Conservation (phyloP, 2,797 vertebrate species). For the Lepilemur ruficaudatus region DNA sequence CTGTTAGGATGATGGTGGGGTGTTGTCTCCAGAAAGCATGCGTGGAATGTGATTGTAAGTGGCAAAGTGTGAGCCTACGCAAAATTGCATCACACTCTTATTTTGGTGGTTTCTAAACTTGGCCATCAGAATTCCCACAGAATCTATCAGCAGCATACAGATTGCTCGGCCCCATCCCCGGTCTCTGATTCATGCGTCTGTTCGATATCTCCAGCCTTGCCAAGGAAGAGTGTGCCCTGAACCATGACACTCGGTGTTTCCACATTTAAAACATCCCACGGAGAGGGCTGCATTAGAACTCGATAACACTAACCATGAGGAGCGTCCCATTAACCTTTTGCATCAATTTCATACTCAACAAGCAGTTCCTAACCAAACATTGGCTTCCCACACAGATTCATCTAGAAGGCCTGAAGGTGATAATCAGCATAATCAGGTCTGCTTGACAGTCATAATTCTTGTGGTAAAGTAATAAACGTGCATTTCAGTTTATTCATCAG, state of each 20-base stretch:
- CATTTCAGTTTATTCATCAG: background rate
- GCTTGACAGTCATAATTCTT: background rate
- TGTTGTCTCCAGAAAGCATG: background rate
- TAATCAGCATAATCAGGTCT: background rate
- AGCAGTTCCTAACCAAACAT: background rate
- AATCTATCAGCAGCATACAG: background rate
- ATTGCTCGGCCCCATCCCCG: background rate
- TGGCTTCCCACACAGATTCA: background rate
- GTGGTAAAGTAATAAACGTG: background rate
- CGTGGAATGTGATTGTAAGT: background rate
- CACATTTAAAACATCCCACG: background rate
- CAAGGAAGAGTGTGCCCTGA: background rate
- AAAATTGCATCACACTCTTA: background rate
- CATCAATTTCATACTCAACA: background rate
- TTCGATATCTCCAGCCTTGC: background rate
- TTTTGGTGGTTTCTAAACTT: background rate
- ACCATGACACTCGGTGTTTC: background rate
- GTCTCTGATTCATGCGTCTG: background rate
- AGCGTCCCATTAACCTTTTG: accelerated
- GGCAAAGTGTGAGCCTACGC: background rate
- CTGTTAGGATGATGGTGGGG: background rate
- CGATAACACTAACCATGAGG: too few relatives aligned
- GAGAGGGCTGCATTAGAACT: background rate
- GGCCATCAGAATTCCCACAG: background rate
- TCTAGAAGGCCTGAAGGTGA: background rate